Evolutionary conservation across 2,113 vertebrate species (phyloP), one percentile per base, ranked within the genome.

Genomic region (Etheostoma spectabile): DNA sequence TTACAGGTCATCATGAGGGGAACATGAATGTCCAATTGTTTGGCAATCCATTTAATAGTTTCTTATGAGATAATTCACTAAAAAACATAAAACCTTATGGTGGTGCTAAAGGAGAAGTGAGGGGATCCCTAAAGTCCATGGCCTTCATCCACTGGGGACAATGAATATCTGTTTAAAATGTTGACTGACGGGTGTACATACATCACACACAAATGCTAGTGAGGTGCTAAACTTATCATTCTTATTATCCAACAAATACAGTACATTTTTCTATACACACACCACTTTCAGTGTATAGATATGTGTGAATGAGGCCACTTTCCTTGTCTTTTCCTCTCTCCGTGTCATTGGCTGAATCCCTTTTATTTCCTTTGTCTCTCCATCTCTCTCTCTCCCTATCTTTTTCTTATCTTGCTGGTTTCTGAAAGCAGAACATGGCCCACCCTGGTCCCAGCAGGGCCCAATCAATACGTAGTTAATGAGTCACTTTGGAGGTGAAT

Each of bases 381-480:
- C 56, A n/a, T 38, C 38, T 33, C 13, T 21, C 11, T 16, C 8
- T 52, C 0, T 13, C 10, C 24, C 45, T 7, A 2, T 61, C 73
- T 83, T 74, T 46, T 27, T 48, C 22, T 69, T 84, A 85, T 84
- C 51, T 80, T 64, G n/a, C 72, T 92, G 72, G 77, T 91, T 88
- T 93, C 88, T 81, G 70, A 88, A 80, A 69, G 79, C 60, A 42
- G 57, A 49, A 77, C 73, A 60, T 77, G 90, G 80, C 84, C 90
- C 64, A 3, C 76, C 78, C 67, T 80, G 18, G n/a, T 74, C 60
- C 59, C 68, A 49, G 71, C 74, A 84, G 90, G 63, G 57, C 69
- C 49, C 62, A 84, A 89, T 93, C 65, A 79, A 89, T 53, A 38
- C 42, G 27, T 60, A 85, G 77, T 92, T 86, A 91, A 92, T n/a